Evolutionary conservation across 2,113 vertebrate genomes (phyloP).

Genomic region (Acanthisitta chloris): DNA sequence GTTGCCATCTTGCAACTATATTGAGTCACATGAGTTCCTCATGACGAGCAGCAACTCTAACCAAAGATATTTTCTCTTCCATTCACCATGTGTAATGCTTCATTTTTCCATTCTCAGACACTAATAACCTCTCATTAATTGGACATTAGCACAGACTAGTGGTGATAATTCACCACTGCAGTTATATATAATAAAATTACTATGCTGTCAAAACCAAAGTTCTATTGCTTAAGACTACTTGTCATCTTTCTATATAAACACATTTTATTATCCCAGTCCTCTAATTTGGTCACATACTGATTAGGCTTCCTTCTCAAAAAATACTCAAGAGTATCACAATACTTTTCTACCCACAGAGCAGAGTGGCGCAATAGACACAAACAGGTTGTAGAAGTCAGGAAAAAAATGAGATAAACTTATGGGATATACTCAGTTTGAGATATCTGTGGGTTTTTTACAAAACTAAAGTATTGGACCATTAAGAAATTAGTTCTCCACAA

Average conservation of each 20-base stretch:
- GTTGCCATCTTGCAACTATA: not conserved
- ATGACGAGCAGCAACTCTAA: not conserved
- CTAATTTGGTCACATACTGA: not conserved
- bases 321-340: not conserved
- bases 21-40: not conserved
- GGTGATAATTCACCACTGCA: constrained; percentile 35
- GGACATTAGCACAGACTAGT: constrained; percentile 60
- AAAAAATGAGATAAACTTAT: not conserved
- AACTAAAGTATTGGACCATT: not conserved
- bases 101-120: not conserved
- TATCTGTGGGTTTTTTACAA: not conserved
- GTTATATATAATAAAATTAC: not conserved
- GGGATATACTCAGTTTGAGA: not conserved
- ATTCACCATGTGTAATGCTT: not conserved
- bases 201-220: not conserved
- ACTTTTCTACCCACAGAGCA: not conserved
- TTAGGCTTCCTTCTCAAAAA: not conserved
- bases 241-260: not conserved
- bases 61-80: not conserved
- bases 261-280: not conserved
- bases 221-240: not conserved
- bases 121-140: not conserved
- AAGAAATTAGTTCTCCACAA: not conserved
- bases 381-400: not conserved
- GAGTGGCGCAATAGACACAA: not conserved